A percentile compares a stretch with the other conserved stretches of the same genome.
phyloP scores from a whole-genome alignment of 2,888 invertebrate genomes.

The Eupithecia insigniata region DNA sequence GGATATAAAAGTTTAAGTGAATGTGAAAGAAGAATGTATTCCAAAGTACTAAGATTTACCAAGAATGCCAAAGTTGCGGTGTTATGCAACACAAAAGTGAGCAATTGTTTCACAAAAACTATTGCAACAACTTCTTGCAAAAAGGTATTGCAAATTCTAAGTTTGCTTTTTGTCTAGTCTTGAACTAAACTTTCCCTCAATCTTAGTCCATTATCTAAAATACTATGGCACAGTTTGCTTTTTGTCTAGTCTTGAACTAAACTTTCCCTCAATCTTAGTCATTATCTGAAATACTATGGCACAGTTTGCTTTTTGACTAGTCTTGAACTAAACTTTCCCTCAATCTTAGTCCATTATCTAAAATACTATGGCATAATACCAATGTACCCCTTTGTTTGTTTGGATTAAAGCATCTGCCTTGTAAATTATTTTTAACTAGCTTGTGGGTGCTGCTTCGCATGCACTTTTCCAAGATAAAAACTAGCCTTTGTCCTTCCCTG shows the following conservation, averaged over 20 bases:
- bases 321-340: background rate
- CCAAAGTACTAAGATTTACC: slow-evolving; percentile 62
- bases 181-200: background rate
- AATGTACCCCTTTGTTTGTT: background rate
- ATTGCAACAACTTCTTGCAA: slow-evolving; percentile 73
- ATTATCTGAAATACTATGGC: no score
- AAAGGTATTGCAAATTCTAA: slow-evolving; percentile 69
- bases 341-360: background rate
- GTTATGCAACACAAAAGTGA: slow-evolving; percentile 62
- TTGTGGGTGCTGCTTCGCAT: no score
- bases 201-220: background rate
- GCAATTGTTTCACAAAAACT: slow-evolving; percentile 65
- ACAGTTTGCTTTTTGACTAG: slow-evolving; percentile 7
- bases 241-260: background rate
- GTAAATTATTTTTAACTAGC: no score
- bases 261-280: background rate
- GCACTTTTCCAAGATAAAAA: no score
- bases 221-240: no score
- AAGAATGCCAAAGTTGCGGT: slow-evolving; percentile 57
- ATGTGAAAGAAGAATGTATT: slow-evolving; percentile 63
- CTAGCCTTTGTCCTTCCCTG: no score
- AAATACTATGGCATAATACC: background rate
- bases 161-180: slow-evolving; percentile 3
- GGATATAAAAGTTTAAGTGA: slow-evolving; percentile 53
- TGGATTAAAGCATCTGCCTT: background rate